A percentile compares a stretch with the other conserved stretches of the same genome.
These are phyloP conservation scores for Xylophagus ater DNA, from an alignment of 2,888 invertebrate genomes.

Conservation along the genomic window DNA sequence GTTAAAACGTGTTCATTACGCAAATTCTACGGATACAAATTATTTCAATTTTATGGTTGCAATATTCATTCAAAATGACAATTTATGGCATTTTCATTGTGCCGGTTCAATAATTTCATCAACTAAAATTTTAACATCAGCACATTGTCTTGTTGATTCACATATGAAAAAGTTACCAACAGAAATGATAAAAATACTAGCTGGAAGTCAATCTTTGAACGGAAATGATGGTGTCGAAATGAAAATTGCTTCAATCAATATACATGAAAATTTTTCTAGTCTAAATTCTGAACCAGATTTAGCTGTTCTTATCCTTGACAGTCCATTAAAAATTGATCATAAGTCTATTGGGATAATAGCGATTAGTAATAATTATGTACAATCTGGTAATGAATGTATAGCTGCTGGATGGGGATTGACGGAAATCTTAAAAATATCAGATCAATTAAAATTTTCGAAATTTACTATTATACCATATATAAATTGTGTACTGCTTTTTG, in stretches of 20 bases:
- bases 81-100: slow-evolving; percentile 9
- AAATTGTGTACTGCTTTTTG: slow-evolving; percentile 6
- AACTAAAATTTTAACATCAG: slow-evolving; percentile 8
- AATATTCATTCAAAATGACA: slow-evolving; percentile 1
- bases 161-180: slow-evolving; percentile 1
- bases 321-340: slow-evolving; percentile 5
- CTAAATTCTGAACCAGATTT: slow-evolving; percentile 8
- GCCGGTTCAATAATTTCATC: slow-evolving; percentile 10
- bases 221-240: neutral
- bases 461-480: slow-evolving; percentile 7
- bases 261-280: slow-evolving; percentile 5
- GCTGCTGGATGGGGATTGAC: slow-evolving; percentile 13
- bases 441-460: neutral
- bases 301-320: slow-evolving; percentile 3
- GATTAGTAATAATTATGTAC: neutral
- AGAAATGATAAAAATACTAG: slow-evolving; percentile 1
- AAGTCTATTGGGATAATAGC: slow-evolving; percentile 5
- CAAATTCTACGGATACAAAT: slow-evolving; percentile 3
- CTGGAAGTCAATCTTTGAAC: slow-evolving; percentile 6
- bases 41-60: slow-evolving; percentile 13
- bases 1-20: slow-evolving; percentile 10
- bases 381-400: slow-evolving; percentile 3
- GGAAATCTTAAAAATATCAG: slow-evolving; percentile 3
- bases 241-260: neutral
- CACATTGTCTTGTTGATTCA: slow-evolving; percentile 12